Base-by-base conservation (phyloP, 2,113 vertebrate species). In the Rhinolophus ferrumequinum region DNA sequence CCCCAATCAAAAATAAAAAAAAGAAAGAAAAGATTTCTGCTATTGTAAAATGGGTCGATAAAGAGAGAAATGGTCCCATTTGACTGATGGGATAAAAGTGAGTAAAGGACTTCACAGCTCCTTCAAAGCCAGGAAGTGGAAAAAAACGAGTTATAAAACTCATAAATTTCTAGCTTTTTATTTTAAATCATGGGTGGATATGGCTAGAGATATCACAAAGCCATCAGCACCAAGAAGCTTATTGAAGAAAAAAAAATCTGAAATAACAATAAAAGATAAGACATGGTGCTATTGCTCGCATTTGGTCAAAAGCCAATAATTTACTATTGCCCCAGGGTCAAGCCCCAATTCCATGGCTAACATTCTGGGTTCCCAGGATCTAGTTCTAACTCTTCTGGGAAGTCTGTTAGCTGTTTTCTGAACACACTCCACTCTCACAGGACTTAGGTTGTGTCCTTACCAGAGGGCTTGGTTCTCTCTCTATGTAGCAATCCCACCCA, bases 121-220 rank as follows among this genome's bases (percentile, higher is more conserved):
- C 12, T 35, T 84, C 70, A 58, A 64, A 90, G 38, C 1, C 38
- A 95, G 33, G 18, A 33, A 90, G 33, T 24, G 30, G 33, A 21
- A 90, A 86, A 86, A 96, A 90, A 22, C 5, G 33, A 95, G 41
- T 44, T 44, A 88, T 13, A 82, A 38, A 95, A 84, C 38, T 67
- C 8, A 28, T 7, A 88, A 21, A 14, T 76, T 89, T 86, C 33
- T 88, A 26, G 77, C 30, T 64, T 69, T 89, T 89, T 33, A 1
- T 64, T 90, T 87, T 72, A 70, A 21, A 81, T 90, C 28, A 60
- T 82, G 1, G 1, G 26, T 72, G 79, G 66, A 50, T 2, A 5
- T 67, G 67, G 33, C 62, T 50, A 90, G 84, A 90, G 66, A 47
- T 30, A 67, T 58, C n/a, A 56, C 38, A 91, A 67, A 84, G 21